Evolutionary conservation across 2,888 invertebrate genomes (phyloP), one percentile per base, ranked within the genome.

Genomic region (Chalcis sispes): DNA sequence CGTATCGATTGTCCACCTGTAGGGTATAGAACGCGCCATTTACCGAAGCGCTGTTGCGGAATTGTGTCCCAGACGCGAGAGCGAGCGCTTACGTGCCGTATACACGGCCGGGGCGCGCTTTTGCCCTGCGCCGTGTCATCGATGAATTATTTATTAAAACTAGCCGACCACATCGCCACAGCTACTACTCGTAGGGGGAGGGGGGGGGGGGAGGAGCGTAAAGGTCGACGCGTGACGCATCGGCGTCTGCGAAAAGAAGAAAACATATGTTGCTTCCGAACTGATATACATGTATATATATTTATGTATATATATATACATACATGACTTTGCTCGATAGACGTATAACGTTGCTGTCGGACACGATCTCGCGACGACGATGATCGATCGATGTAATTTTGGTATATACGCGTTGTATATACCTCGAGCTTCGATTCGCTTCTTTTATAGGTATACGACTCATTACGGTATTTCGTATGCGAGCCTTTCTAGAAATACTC

Each of bases 101-200:
- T n/a, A n/a, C n/a, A n/a, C n/a, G n/a, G n/a, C n/a, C n/a, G 52
- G 1, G 29, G 5, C 40, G 32, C 59, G 32, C 59, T 59, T 36
- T 36, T 64, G 72, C 72, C 72, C 72, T 72, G 61, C n/a, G n/a
- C 32, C 67, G 32, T 69, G 74, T 69, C 74, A 74, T 74, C 61
- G 62, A 48, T 74, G 69, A 74, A 74, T 74, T 74, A 74, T 74
- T 74, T 69, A 74, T 69, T 18, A 56, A 20, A 29, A 13, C 5
- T n/a, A 23, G 23, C 0, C 20, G 1, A 0, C 7, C 46, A 15
- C 0, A 27, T n/a, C n/a, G n/a, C n/a, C n/a, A n/a, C n/a, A n/a
- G n/a, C n/a, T n/a, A n/a, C n/a, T n/a, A n/a, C n/a, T n/a, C n/a
- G n/a, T n/a, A n/a, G n/a, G n/a, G n/a, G n/a, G n/a, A n/a, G n/a